Base-by-base conservation (phyloP, 2,888 invertebrate species). In the Abrostola tripartita region DNA sequence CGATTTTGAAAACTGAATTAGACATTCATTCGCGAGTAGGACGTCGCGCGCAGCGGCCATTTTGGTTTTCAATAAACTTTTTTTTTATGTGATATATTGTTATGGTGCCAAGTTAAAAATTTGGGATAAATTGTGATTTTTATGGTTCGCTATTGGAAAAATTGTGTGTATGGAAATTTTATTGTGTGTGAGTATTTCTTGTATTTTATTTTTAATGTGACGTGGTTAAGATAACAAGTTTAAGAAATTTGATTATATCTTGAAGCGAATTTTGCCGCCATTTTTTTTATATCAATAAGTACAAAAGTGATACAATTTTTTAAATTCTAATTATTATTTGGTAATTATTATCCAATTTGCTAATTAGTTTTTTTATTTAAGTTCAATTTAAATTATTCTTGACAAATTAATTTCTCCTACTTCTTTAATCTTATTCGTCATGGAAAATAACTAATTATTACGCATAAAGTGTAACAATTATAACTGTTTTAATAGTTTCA, bases 1-100 rank as follows among this genome's bases (percentile, higher is more conserved):
- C 89, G 87, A 92, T 91, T 93, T 92, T 90, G 88, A 90, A 91
- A 90, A 89, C 86, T 82, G 84, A 85, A 89, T 90, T 91, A 88
- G 79, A 89, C 90, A 93, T 92, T 93, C 92, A 87, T 88, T 89
- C 85, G 89, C 85, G 86, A 87, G 83, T 85, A 81, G 84, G 75
- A 79, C 78, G 86, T 79, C 88, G 87, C 67, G 61, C 66, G 65
- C 8, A 8, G 82, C 83, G 76, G 87, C 88, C 89, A 89, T 88
- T 80, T 86, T 86, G 78, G 76, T 77, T 83, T 78, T 78, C 76
- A 75, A 81, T 82, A 11, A 5, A 35, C 11, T 78, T 79, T 69
- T 51, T 61, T 44, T 58, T 52, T 37, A 8, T 14, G 55, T 11
- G 24, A 50, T n/a, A 51, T 41, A 40, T 53, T 14, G 52, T 14